phyloP scores from a whole-genome alignment of 2,888 invertebrate genomes.

The Galeopsomyia nigrocyanea region DNA sequence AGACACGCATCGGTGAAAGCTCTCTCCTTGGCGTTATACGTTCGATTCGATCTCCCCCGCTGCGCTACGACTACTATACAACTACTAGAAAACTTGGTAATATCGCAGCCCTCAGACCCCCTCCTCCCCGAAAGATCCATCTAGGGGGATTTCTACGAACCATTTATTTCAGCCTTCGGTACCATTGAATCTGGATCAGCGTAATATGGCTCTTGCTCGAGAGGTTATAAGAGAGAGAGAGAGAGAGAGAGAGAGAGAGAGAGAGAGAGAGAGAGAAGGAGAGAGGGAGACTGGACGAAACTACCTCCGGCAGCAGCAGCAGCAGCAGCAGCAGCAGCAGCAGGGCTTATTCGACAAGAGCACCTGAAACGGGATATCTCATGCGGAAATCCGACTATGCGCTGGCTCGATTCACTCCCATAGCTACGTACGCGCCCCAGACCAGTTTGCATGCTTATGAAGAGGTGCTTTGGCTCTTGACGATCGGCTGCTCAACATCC shows the following conservation, averaged over 20 bases:
- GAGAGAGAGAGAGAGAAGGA: conserved; percentile 1
- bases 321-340: no score
- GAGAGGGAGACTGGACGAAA: conserved; percentile 7
- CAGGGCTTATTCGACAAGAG: conserved; percentile 32
- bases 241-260: not conserved
- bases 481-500: no score
- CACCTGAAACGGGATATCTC: conserved; percentile 22
- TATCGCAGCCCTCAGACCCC: conserved; percentile 53
- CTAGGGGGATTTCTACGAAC: conserved; percentile 55
- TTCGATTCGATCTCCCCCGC: conserved; percentile 35
- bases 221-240: conserved; percentile 6
- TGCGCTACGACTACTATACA: no score
- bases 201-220: conserved; percentile 44
- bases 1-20: conserved; percentile 28
- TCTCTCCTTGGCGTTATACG: conserved; percentile 46
- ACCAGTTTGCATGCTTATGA: no score
- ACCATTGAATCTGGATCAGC: conserved; percentile 53
- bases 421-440: no score
- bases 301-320: conserved; percentile 25
- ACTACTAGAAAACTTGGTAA: conserved; percentile 50
- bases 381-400: conserved; percentile 17
- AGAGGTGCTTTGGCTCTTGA: no score
- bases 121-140: conserved; percentile 49
- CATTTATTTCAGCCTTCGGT: conserved; percentile 55
- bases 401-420: not conserved